Evolutionary conservation across 2,797 vertebrate species (phyloP), one percentile per base, ranked within the genome.

Genomic region (Chiropotes sagulatus): DNA sequence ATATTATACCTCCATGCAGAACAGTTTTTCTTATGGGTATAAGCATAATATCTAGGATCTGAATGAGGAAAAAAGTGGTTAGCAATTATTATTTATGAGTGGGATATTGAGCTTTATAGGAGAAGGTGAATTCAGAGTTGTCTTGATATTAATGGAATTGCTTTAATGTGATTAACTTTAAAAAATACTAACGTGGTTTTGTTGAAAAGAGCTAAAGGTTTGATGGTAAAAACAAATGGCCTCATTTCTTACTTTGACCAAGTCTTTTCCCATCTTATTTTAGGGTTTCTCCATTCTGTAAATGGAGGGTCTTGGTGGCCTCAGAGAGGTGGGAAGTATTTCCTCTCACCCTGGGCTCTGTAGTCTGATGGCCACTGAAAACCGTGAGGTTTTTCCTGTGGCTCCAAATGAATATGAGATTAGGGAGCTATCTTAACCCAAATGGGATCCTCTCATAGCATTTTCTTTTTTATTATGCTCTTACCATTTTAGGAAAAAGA

Each of bases 31-130:
- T 93, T 54, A 39, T 28, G 36, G 50, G 52, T 84, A 90, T 46
- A 72, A 58, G 87, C 15, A 89, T 41, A 76, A 54, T 50, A 64
- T 67, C 46, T 82, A 80, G 26, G 39, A 75, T 84, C 33, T 76
- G 41, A 92, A n/a, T 95, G 58, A 92, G n/a, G 17, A 79, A 95
- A 94, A 70, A 86, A 3, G 10, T 84, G n/a, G 28, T n/a, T 84
- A 86, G 33, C 58, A 61, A 50, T 88, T 76, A 88, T 41, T 50
- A 88, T 85, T 86, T 92, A 87, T 44, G 52, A 94, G 88, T 72
- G 46, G 17, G 4, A 41, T 82, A 73, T 75, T 87, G 46, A 19
- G 6, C 14, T 94, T 89, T 73, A 50, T 39, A 70, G 54, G 15
- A 12, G 52, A 39, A 39, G 7, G 41, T 61, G 48, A 50, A 84